Percentiles rank a stretch among this genome's conserved stretches.
Conservation (phyloP, 2,888 invertebrate genomes). For the Platerodrilus igneus region DNA sequence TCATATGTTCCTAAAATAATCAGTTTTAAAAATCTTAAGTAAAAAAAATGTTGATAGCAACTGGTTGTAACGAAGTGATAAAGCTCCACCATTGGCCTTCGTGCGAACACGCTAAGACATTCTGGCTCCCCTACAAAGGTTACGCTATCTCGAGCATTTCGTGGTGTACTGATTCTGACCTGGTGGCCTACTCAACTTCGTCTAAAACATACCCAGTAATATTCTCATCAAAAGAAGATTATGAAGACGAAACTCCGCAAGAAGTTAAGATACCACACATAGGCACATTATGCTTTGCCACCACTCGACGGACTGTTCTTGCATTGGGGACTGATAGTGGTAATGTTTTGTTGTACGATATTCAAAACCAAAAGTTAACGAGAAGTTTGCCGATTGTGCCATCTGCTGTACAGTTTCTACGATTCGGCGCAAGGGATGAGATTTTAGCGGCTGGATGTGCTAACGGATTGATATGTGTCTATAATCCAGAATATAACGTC, state of each 20-base stretch:
- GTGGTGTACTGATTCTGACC: slow-evolving; percentile 38
- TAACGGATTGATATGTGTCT: slow-evolving; percentile 32
- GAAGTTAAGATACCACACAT: slow-evolving; percentile 19
- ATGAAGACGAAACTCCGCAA: slow-evolving; percentile 9
- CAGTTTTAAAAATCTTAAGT: no score
- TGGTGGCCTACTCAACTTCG: slow-evolving; percentile 11
- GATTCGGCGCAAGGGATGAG: slow-evolving; percentile 35
- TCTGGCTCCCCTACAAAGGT: slow-evolving; percentile 30
- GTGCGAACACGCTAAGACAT: slow-evolving; percentile 39
- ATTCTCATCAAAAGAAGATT: background rate
- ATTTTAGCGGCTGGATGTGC: slow-evolving; percentile 30
- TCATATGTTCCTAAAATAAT: no score
- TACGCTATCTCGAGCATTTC: slow-evolving; percentile 35
- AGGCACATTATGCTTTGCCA: slow-evolving; percentile 32
- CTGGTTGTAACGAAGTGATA: slow-evolving; percentile 54
- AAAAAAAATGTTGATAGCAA: slow-evolving; percentile 53
- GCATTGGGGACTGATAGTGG: slow-evolving; percentile 35
- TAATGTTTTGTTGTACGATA: slow-evolving; percentile 33
- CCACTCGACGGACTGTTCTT: slow-evolving; percentile 27
- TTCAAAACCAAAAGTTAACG: slow-evolving; percentile 26
- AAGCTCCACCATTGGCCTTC: slow-evolving; percentile 53
- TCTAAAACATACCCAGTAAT: no score
- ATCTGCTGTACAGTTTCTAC: slow-evolving; percentile 31
- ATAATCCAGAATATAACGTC: slow-evolving; percentile 22
- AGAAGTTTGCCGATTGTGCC: slow-evolving; percentile 28